Evolutionary conservation across 2,888 invertebrate genomes (phyloP), one percentile per base, ranked within the genome.

Genomic region (Andrena hattorfiana): DNA sequence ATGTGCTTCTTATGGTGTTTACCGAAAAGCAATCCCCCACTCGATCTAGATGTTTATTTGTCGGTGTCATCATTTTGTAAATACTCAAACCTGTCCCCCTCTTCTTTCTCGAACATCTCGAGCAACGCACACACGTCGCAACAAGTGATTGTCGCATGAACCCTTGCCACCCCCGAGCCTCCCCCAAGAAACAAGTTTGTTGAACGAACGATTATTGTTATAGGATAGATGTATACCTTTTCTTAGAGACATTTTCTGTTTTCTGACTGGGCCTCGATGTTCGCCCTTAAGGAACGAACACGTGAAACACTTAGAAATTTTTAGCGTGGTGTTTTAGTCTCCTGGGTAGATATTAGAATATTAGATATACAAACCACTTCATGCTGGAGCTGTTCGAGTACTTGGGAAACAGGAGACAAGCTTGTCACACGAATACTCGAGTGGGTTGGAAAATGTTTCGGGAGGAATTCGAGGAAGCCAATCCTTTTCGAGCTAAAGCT

Each of bases 1-100:
- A 23, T 51, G 80, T 82, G 82, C 82, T 82, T 82, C 75, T 83
- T 81, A 76, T 69, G 81, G 28, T 76, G 82, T 76, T 64, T 7
- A 68, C 16, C n/a, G 54, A 30, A 76, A 56, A 49, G 28, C 49
- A 56, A 28, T 30, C 49, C 3, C 26, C 28, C 51, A 23, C 59
- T 3, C 26, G 49, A 20, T 67, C 28, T 59, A 56, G 48, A 60
- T 49, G 73, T 74, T 56, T 71, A 16, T 75, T 74, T 62, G 26
- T 72, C 48, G 66, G 32, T 77, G 77, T 85, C 75, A 16, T 20
- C 71, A 13, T 35, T 71, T 56, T 82, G 75, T 71, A 81, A 71
- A 81, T 76, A 76, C 59, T 66, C 75, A 48, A 60, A 49, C 48
- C 54, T n/a, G 8, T 20, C 23, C 26, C 26, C 32, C 8, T 51